Evolutionary conservation across 2,113 vertebrate species (phyloP).

Genomic region (Drymodes brunneopygia): DNA sequence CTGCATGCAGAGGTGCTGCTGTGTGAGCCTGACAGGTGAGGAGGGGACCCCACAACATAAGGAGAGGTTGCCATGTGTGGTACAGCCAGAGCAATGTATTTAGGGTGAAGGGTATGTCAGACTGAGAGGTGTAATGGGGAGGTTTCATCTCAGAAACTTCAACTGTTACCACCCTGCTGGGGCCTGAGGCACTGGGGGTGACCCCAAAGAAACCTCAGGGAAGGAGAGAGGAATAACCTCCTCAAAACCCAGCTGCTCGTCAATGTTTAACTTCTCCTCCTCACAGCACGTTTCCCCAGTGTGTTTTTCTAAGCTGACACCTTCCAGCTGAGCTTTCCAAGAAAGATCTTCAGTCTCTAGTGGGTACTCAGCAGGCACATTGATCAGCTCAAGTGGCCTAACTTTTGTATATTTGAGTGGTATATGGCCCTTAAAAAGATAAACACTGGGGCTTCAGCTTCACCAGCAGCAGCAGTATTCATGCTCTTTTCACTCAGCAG

Average conservation of each 20-base stretch:
- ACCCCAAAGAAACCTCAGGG: not conserved
- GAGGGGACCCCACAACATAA: not conserved
- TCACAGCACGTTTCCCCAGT: accelerated
- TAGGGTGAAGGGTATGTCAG: not conserved
- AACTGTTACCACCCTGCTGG: not conserved
- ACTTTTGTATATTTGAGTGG: not conserved
- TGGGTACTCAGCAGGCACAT: not conserved
- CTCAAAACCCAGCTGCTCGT: not conserved
- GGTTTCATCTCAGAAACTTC: not conserved
- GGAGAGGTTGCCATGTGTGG: not conserved
- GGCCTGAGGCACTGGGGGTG: not conserved
- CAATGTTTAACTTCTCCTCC: not conserved
- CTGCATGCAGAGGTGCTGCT: not conserved
- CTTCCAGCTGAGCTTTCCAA: not conserved
- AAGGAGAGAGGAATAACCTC: not conserved
- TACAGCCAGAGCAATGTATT: not conserved
- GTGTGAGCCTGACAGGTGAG: not conserved
- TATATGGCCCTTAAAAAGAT: not conserved
- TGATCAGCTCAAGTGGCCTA: not conserved
- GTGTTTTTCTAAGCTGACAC: not conserved
- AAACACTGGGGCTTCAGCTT: not conserved
- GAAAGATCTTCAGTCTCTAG: not conserved
- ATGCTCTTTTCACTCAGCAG: not conserved
- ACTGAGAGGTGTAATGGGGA: not conserved
- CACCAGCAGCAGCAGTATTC: not conserved